Evolutionary conservation across 2,113 vertebrate genomes (phyloP), one percentile per base, ranked within the genome.

Genomic region (Ailurus styani): DNA sequence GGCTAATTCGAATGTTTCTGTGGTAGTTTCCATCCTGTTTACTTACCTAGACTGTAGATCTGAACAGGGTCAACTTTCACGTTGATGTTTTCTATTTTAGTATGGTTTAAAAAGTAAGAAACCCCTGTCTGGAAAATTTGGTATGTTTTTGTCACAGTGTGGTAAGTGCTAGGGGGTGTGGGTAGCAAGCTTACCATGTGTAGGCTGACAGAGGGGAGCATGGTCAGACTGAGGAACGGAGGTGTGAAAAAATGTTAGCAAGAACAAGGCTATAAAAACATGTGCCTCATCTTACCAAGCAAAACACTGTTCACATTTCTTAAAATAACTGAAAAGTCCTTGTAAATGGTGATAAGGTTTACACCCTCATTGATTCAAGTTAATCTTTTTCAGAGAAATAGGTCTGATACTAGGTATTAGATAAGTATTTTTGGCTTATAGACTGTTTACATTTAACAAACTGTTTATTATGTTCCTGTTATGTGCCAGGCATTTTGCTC

Each of bases 61-160:
- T 68, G 10, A 45, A 23, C 14, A n/a, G 60, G 52, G 7, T 15
- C 17, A 47, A 42, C 0, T 57, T 25, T 90, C 54, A 72, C 42
- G 4, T 81, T 29, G 29, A 31, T 84, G 31, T 52, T n/a, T 93
- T 96, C 82, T 96, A 25, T 78, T 91, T 97, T 93, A 23, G 29
- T 70, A 29, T 25, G 37, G 31, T 73, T 50, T 89, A 52, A 79
- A 93, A 87, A 87, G 66, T 73, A 66, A 96, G 93, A 96, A 96
- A 79, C 40, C 45, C 17, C 68, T 7, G 0, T 57, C 37, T 91
- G 95, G 97, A 91, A 97, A 97, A 95, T 96, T 6, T 27, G 42
- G 47, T 95, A 50, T 95, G 77, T 98, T 97, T 98, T 97, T 78
- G 50, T 78, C 42, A n/a, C 34, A 75, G 45, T 54, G 52, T 20